Base-by-base conservation (phyloP, 2,113 vertebrate genomes). In the Tursiops truncatus region DNA sequence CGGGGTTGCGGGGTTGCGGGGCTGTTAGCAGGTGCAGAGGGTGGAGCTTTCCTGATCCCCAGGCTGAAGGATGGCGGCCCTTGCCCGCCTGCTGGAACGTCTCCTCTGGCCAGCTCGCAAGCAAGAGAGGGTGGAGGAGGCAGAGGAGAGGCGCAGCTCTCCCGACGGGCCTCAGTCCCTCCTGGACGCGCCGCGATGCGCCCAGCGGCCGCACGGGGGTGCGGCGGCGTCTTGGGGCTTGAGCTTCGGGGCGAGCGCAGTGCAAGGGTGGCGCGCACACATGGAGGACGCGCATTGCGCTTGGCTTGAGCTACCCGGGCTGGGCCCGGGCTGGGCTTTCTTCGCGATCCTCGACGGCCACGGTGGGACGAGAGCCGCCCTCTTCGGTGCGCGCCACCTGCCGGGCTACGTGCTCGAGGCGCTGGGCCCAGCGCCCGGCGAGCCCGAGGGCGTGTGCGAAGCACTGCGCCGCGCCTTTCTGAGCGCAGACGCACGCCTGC, bases 251-350 rank as follows among this genome's bases (percentile, higher is more conserved):
- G 93, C 98, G 90, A 99, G 98, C 25, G 98, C 98, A 74, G 99
- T 98, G 98, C 99, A 99, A 95, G 99, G 91, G 38, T 94, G 96
- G 97, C 93, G 94, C 12, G 38, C 68, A 31, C 98, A 98, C 95
- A 99, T 99, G 99, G 99, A 99, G 97, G 99, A 99, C 2, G 98
- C 99, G 11, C 99, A 99, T 63, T 87, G 98, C 79, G 99, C 98
- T 74, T 94, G 98, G 97, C 98, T 98, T 6, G 95, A 98, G 50
- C 92, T 99, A 91, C 97, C 91, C 0, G 98, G 98, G 21, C 53
- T 94, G 56, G 70, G 89, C 8, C n/a, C 38, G 1, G 77, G 97
- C 80, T 99, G 99, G 99, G 98, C 98, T 6, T 99, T 99, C 98
- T 99, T 98, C 82, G 99, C 99, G 0, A 92, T 99, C 53, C 99